phyloP scores from a whole-genome alignment of 1,140 invertebrate species.

The Sminthurides bifidus region DNA sequence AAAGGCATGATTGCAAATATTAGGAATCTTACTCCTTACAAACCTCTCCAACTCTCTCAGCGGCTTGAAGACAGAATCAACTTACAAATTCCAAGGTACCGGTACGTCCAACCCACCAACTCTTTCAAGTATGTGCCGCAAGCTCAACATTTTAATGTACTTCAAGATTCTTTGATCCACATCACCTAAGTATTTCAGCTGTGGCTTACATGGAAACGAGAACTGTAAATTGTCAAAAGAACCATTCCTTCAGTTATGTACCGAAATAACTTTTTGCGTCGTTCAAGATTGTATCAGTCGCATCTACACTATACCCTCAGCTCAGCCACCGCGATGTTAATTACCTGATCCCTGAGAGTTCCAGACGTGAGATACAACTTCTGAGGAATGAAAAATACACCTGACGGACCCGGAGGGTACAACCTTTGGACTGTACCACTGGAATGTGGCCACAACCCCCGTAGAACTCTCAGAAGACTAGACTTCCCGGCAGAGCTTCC shows the following conservation, averaged over 20 bases:
- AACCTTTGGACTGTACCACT: slow-evolving; percentile 36
- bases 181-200: background rate
- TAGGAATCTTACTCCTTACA: background rate
- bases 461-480: slow-evolving; percentile 45
- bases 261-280: background rate
- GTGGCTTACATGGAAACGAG: slow-evolving; percentile 17
- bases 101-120: slow-evolving; percentile 41
- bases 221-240: slow-evolving; percentile 9
- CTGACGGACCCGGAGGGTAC: slow-evolving; percentile 33
- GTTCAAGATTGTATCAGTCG: background rate
- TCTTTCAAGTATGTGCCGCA: slow-evolving; percentile 41
- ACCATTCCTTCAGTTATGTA: background rate
- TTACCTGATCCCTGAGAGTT: slow-evolving; percentile 43
- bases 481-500: slow-evolving; percentile 50
- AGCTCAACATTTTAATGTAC: slow-evolving; percentile 38
- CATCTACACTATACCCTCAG: background rate
- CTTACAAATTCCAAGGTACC: slow-evolving; percentile 45
- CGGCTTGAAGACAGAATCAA: background rate
- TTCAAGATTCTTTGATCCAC: slow-evolving; percentile 32
- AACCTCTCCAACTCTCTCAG: background rate
- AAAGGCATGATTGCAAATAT: slow-evolving; percentile 5
- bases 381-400: slow-evolving; percentile 47
- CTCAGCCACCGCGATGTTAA: background rate
- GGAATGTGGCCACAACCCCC: slow-evolving; percentile 43
- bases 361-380: slow-evolving; percentile 49